phyloP scores from a whole-genome alignment of 2,113 vertebrate species.

The Colaptes auratus region DNA sequence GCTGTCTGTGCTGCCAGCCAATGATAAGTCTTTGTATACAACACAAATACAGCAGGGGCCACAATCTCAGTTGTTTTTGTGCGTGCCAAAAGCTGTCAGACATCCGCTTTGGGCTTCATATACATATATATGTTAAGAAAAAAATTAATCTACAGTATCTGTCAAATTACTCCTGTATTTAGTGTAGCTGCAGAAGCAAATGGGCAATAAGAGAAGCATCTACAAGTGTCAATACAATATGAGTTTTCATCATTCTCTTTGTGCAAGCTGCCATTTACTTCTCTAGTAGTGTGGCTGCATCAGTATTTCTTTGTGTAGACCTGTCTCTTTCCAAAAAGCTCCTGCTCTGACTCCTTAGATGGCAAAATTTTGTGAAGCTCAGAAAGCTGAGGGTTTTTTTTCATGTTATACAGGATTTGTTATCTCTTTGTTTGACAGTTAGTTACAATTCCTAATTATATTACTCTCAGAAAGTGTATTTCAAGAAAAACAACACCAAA shows the following conservation, averaged over 20 bases:
- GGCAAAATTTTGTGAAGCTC: background rate
- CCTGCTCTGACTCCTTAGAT: background rate
- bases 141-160: background rate
- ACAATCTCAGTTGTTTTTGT: background rate
- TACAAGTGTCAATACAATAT: background rate
- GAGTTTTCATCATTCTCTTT: background rate
- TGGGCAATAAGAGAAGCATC: background rate
- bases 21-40: background rate
- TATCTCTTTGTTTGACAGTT: background rate
- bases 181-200: background rate
- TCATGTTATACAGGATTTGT: background rate
- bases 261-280: background rate
- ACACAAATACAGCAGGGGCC: background rate
- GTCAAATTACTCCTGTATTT: background rate
- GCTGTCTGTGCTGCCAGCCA: background rate
- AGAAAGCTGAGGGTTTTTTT: background rate
- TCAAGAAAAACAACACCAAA: background rate
- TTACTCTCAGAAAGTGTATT: background rate
- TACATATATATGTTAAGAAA: slow-evolving; percentile 22
- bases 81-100: slow-evolving; percentile 12
- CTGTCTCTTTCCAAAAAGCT: background rate
- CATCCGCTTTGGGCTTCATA: background rate
- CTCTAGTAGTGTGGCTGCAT: background rate
- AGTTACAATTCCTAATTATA: background rate
- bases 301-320: background rate